phyloP scores from a whole-genome alignment of 2,888 invertebrate species.

The Encarsia formosa region DNA sequence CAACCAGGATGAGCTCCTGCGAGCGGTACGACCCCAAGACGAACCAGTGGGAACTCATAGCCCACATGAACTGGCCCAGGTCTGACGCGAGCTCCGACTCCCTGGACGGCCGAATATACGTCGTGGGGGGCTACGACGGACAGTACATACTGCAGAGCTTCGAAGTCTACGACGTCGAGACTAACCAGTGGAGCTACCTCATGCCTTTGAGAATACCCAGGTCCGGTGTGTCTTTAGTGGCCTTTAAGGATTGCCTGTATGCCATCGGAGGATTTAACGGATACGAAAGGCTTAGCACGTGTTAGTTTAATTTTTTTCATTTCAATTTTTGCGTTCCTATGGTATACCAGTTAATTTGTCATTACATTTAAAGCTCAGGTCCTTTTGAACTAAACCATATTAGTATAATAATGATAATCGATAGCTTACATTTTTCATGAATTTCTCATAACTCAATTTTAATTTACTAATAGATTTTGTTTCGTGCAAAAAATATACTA shows the following conservation, averaged over 20 bases:
- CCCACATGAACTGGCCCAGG: slow-evolving; percentile 70
- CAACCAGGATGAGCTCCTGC: slow-evolving; percentile 70
- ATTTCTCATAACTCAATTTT: too few species aligned
- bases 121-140: slow-evolving; percentile 79
- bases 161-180: slow-evolving; percentile 68
- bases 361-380: too few species aligned
- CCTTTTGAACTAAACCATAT: too few species aligned
- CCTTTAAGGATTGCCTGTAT: slow-evolving; percentile 65
- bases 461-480: too few species aligned
- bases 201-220: slow-evolving; percentile 68
- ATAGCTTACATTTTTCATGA: too few species aligned
- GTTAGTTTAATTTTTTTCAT: slow-evolving; percentile 45
- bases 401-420: too few species aligned
- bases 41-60: slow-evolving; percentile 75
- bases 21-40: slow-evolving; percentile 73
- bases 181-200: slow-evolving; percentile 70
- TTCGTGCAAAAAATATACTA: too few species aligned
- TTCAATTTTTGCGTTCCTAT: too few species aligned
- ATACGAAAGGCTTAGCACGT: slow-evolving; percentile 63
- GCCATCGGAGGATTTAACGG: slow-evolving; percentile 83
- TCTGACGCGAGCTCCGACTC: slow-evolving; percentile 76
- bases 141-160: slow-evolving; percentile 69
- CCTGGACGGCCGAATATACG: slow-evolving; percentile 67
- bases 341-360: too few species aligned
- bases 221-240: slow-evolving; percentile 71